Evolutionary conservation across 2,113 vertebrate genomes (phyloP).

Genomic region (Hippocampus abdominalis): DNA sequence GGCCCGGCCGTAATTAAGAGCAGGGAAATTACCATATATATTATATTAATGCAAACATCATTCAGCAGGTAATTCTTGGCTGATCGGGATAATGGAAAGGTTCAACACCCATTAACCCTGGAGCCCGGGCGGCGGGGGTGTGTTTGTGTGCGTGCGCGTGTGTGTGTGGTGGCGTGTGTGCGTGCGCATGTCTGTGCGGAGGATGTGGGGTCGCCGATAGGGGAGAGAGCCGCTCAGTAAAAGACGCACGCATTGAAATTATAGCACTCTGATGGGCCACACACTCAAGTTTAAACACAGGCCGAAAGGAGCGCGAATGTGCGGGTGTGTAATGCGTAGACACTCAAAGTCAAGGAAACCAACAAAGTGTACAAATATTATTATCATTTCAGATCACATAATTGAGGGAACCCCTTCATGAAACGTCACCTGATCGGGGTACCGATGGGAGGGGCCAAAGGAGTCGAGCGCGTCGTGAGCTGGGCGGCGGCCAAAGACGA

Average conservation of each 20-base stretch:
- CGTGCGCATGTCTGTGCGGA: conserved; percentile 3
- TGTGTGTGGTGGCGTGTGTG: conserved; percentile 14
- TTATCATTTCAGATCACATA: too few species aligned
- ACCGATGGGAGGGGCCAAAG: too few species aligned
- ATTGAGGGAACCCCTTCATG: too few species aligned
- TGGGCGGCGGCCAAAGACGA: too few species aligned
- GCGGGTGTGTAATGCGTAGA: conserved; percentile 18
- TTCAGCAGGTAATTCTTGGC: conserved; percentile 99
- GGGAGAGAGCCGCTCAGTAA: conserved; percentile 32
- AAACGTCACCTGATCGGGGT: too few species aligned
- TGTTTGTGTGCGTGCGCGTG: conserved; percentile 80
- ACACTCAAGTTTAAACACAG: conserved; percentile 44
- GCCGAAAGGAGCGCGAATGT: conserved; percentile 20
- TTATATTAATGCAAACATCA: conserved; percentile 99
- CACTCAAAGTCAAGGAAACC: too few species aligned
- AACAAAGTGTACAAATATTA: too few species aligned
- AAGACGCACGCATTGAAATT: conserved; percentile 43
- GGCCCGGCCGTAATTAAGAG: conserved; percentile 99
- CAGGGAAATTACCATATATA: conserved; percentile 99
- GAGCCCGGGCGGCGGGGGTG: conserved; percentile 90
- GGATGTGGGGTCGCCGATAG: conserved; percentile 46
- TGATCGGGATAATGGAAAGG: conserved; percentile 99
- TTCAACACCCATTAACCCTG: conserved; percentile 99
- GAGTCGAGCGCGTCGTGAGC: too few species aligned
- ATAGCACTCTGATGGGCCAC: conserved; percentile 51